phyloP scores from a whole-genome alignment of 2,888 invertebrate genomes.

The Epiblema foenella region DNA sequence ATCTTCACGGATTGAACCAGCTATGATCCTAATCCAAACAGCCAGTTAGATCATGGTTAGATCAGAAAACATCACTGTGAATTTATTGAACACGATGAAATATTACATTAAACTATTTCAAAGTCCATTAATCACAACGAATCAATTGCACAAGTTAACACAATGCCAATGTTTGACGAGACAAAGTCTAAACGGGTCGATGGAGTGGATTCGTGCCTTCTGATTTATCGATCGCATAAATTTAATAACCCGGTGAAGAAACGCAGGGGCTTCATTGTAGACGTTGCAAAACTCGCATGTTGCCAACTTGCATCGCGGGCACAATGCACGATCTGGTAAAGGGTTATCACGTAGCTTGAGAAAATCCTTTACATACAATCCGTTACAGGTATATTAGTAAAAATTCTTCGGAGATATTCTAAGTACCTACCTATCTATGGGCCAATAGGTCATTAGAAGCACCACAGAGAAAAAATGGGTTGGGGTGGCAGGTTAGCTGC shows the following conservation, averaged over 20 bases:
- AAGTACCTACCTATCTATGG: background rate
- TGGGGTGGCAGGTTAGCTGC: background rate
- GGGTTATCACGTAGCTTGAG: slow-evolving; percentile 12
- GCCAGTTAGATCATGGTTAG: background rate
- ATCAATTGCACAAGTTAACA: slow-evolving; percentile 43
- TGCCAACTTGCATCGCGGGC: slow-evolving; percentile 26
- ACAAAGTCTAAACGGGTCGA: slow-evolving; percentile 39
- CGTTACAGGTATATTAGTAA: background rate
- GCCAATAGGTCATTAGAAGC: background rate
- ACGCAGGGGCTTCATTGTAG: slow-evolving; percentile 54
- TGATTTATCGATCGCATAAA: slow-evolving; percentile 51
- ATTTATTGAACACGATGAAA: slow-evolving; percentile 9
- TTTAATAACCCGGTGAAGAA: slow-evolving; percentile 63
- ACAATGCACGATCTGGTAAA: slow-evolving; percentile 30
- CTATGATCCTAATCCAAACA: background rate
- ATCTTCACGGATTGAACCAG: background rate
- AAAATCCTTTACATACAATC: background rate
- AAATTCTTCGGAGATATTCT: background rate
- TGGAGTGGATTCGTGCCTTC: slow-evolving; percentile 39
- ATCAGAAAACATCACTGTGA: background rate
- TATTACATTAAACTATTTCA: slow-evolving; percentile 6
- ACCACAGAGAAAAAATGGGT: background rate
- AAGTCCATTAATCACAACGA: slow-evolving; percentile 36
- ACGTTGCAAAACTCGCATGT: slow-evolving; percentile 50
- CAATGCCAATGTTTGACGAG: slow-evolving; percentile 42